Evolutionary conservation across 2,797 vertebrate species (phyloP).

Genomic region (Myotis myotis): DNA sequence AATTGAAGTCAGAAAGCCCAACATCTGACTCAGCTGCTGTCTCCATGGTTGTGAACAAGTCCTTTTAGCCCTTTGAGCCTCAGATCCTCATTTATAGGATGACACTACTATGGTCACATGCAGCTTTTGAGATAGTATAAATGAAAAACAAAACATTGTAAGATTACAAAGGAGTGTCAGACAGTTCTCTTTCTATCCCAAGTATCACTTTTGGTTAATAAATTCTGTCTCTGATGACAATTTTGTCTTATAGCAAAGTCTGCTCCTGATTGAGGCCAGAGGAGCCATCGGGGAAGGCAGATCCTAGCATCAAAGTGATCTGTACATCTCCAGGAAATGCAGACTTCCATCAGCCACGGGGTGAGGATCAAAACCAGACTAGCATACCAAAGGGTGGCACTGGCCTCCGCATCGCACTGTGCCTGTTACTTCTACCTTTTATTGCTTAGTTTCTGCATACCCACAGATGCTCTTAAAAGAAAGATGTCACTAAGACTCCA

Average conservation of each 20-base stretch:
- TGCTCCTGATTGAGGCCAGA: not conserved
- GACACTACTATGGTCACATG: not conserved
- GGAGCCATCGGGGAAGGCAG: not conserved
- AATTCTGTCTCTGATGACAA: not conserved
- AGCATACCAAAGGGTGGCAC: not conserved
- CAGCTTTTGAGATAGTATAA: not conserved
- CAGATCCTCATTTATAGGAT: not conserved
- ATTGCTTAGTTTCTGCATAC: not conserved
- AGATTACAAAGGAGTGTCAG: not conserved
- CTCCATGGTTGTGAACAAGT: not conserved
- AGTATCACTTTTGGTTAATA: not conserved
- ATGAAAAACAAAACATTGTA: not conserved
- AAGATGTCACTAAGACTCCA: not conserved
- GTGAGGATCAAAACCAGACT: not conserved
- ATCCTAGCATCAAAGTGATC: not conserved
- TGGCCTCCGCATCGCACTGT: rapidly evolving
- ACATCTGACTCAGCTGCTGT: not conserved
- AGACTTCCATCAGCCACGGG: not conserved
- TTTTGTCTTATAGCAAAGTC: not conserved
- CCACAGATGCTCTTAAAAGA: not conserved
- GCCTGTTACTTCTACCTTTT: not conserved
- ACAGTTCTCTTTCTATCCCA: not conserved
- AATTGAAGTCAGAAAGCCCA: not conserved
- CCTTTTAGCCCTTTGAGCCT: not conserved
- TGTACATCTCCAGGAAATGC: not conserved